Base-by-base conservation (phyloP, 2,888 invertebrate genomes). In the Dichetophora obliterata region DNA sequence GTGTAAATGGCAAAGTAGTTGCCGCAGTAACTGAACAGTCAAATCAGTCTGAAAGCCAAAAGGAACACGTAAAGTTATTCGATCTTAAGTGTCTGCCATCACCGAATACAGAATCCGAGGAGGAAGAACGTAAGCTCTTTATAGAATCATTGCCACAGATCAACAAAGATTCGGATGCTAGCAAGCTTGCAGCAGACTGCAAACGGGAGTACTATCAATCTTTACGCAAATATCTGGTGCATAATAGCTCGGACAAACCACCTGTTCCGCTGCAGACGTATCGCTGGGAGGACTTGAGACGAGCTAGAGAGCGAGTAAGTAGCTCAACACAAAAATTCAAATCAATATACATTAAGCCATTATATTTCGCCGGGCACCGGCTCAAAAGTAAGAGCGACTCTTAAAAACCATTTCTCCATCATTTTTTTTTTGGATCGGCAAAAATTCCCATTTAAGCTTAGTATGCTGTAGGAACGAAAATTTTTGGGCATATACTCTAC, bases 231-330 rank as follows among this genome's bases (percentile, higher is more conserved):
- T 89, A 88, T 81, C 82, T 88, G 61, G 80, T 87, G 59, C 83
- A 86, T 52, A 69, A 66, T 54, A 84, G 81, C 65, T 76, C 82
- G 34, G 87, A 89, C 78, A 87, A 82, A 79, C 94, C 95, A 82
- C 92, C 93, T 81, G 91, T 94, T 84, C 95, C 95, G 79, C 91
- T 93, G 84, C 93, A 94, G 89, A 95, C 95, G 73, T 95, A 95
- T 89, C 92, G 92, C 90, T 95, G 95, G 95, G 95, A 95, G 90
- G 95, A 95, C 89, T 90, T 95, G 59, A 90, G 92, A 83, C 91
- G 94, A 86, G 91, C 93, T 82, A 92, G 93, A 89, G 91, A 92
- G 83, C 91, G 89, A 80, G 90, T 90, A 82, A 85, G 85, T 81
- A 24, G 5, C 54, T 22, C 54, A 22, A 19, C 19, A 6, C 54